Conservation (phyloP, 2,797 vertebrate genomes). For the Enoplosus armatus region DNA sequence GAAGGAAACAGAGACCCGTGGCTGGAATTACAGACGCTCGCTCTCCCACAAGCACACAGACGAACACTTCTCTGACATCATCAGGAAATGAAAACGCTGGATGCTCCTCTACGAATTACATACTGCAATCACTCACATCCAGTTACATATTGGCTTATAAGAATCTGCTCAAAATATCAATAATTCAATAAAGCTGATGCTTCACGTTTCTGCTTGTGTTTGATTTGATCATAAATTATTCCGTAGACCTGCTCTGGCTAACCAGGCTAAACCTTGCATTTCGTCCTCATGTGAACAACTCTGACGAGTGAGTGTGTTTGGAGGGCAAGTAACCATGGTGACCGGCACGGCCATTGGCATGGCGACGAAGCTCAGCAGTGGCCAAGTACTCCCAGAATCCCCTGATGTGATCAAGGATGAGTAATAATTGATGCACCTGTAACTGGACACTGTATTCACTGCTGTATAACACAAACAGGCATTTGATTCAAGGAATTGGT, state of each 20-base stretch:
- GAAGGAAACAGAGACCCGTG: slow-evolving; percentile 78
- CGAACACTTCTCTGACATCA: slow-evolving; percentile 50
- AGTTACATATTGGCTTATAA: slow-evolving; percentile 12
- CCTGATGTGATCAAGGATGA: slow-evolving; percentile 71
- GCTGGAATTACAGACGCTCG: slow-evolving; percentile 83
- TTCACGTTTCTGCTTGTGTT: slow-evolving; percentile 14
- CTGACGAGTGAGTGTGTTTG: slow-evolving; percentile 53
- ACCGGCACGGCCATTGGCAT: slow-evolving; percentile 60
- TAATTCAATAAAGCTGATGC: background rate
- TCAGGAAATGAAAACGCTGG: slow-evolving; percentile 51
- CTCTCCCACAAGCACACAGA: slow-evolving; percentile 55
- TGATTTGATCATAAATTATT: slow-evolving; percentile 40
- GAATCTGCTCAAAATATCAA: slow-evolving; percentile 35
- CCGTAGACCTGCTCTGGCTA: slow-evolving; percentile 7
- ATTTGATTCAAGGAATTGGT: slow-evolving; percentile 36
- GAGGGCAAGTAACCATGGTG: slow-evolving; percentile 73
- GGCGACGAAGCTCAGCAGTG: slow-evolving; percentile 63
- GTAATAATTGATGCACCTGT: slow-evolving; percentile 81
- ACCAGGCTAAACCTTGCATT: slow-evolving; percentile 30
- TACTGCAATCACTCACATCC: slow-evolving; percentile 21
- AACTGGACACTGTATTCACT: slow-evolving; percentile 74
- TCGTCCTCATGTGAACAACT: slow-evolving; percentile 32
- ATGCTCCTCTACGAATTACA: slow-evolving; percentile 31
- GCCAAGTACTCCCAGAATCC: slow-evolving; percentile 57
- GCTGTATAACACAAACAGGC: slow-evolving; percentile 42